Percentiles rank a stretch among this genome's conserved stretches.
Conservation (phyloP, 2,888 invertebrate species). For the Chloroclystis v-ata region DNA sequence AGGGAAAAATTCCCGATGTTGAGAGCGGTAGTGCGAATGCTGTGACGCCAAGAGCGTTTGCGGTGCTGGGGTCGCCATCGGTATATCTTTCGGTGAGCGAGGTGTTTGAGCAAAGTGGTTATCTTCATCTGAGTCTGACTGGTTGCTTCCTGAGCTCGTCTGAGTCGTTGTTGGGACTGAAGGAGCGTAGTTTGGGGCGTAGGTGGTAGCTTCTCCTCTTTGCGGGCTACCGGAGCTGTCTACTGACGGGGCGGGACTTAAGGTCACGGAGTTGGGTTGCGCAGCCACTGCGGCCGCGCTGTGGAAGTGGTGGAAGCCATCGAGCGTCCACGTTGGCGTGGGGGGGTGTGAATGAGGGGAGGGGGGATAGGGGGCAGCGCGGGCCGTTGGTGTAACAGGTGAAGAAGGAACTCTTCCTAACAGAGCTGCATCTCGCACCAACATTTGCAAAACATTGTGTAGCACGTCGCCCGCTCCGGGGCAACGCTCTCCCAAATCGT, state of each 20-base stretch:
- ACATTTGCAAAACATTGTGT: constrained; percentile 93
- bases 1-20: constrained; percentile 85
- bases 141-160: constrained; percentile 83
- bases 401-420: constrained; percentile 88
- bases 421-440: constrained; percentile 88
- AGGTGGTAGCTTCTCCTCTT: constrained; percentile 78
- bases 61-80: constrained; percentile 57
- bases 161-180: constrained; percentile 60
- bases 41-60: constrained; percentile 60
- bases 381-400: constrained; percentile 89
- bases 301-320: constrained; percentile 79
- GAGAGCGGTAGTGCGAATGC: constrained; percentile 65
- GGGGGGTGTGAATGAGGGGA: constrained; percentile 90
- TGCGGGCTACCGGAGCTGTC: constrained; percentile 93
- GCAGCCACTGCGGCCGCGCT: constrained; percentile 79
- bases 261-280: constrained; percentile 92
- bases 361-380: constrained; percentile 82
- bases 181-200: constrained; percentile 59
- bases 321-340: constrained; percentile 86
- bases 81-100: constrained; percentile 77
- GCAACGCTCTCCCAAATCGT: constrained; percentile 93
- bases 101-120: constrained; percentile 78
- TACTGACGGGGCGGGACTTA: constrained; percentile 93
- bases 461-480: constrained; percentile 96
- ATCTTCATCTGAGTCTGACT: constrained; percentile 91